Evolutionary conservation across 1,140 invertebrate species (phyloP).

Genomic region (Neuroterus valhalla): DNA sequence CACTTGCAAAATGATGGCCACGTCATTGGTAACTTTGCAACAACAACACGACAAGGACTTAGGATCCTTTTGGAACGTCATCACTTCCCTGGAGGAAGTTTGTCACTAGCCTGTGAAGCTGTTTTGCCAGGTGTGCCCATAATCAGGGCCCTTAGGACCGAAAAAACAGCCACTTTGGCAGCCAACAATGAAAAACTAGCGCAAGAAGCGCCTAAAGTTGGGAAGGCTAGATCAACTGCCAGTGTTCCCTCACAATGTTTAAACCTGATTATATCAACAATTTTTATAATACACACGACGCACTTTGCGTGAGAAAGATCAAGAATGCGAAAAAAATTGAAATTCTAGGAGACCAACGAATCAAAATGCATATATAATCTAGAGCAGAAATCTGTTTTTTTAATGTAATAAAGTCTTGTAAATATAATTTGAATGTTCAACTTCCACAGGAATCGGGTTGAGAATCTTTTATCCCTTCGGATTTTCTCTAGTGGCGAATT

Average conservation of each 20-base stretch:
- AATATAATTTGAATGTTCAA: too few species aligned
- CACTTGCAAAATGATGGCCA: constrained; percentile 46
- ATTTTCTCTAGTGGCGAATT: too few species aligned
- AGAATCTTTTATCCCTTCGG: too few species aligned
- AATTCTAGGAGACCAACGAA: too few species aligned
- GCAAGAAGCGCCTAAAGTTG: constrained; percentile 63
- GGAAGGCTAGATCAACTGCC: constrained; percentile 34
- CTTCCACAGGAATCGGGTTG: too few species aligned
- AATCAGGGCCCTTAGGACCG: constrained; percentile 43
- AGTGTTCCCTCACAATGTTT: constrained; percentile 39
- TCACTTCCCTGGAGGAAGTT: constrained; percentile 65
- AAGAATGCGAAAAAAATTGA: too few species aligned
- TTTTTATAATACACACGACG: too few species aligned
- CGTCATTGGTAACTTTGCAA: constrained; percentile 56
- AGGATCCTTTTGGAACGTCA: constrained; percentile 58
- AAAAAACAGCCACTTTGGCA: constrained; percentile 60
- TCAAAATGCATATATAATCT: too few species aligned
- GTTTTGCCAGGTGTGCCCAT: constrained; percentile 59
- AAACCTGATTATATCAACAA: constrained; percentile 21
- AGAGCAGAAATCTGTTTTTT: too few species aligned
- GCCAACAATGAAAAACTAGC: constrained; percentile 67
- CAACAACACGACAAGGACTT: constrained; percentile 58
- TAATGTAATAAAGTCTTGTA: too few species aligned
- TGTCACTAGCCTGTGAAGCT: constrained; percentile 65
- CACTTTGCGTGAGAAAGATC: too few species aligned